These are phyloP conservation scores for Enteromius afrohamiltoni DNA, from an alignment of 2,797 vertebrate species.

Conservation along the genomic window DNA sequence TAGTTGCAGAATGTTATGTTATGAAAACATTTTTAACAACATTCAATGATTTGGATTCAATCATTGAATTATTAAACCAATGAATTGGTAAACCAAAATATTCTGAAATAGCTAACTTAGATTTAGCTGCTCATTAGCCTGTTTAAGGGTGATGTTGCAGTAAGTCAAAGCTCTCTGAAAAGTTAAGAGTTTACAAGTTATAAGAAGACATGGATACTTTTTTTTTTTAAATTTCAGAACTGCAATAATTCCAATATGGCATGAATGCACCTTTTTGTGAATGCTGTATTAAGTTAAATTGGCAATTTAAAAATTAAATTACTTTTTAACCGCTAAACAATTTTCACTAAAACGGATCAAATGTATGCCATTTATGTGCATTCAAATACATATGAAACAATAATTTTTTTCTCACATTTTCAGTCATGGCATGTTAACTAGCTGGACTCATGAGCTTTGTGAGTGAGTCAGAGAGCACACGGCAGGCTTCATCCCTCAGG, in stretches of 20 bases:
- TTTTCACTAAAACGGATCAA: neutral
- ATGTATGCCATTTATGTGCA: neutral
- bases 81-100: no score
- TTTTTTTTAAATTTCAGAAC: neutral
- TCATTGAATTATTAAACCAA: no score
- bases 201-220: no score
- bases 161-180: neutral
- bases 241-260: neutral
- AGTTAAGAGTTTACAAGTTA: neutral
- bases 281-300: neutral
- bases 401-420: neutral
- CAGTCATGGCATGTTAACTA: conserved; percentile 31
- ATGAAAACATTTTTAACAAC: no score
- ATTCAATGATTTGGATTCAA: no score
- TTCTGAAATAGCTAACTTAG: neutral
- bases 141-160: no score
- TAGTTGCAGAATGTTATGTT: no score
- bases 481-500: conserved; percentile 65
- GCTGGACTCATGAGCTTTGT: conserved; percentile 6
- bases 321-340: neutral
- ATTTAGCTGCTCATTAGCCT: neutral
- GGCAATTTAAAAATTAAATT: neutral
- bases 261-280: neutral
- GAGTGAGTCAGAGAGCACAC: conserved; percentile 61
- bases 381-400: neutral